Conservation (phyloP, 2,113 vertebrate species). For the Colius striatus region DNA sequence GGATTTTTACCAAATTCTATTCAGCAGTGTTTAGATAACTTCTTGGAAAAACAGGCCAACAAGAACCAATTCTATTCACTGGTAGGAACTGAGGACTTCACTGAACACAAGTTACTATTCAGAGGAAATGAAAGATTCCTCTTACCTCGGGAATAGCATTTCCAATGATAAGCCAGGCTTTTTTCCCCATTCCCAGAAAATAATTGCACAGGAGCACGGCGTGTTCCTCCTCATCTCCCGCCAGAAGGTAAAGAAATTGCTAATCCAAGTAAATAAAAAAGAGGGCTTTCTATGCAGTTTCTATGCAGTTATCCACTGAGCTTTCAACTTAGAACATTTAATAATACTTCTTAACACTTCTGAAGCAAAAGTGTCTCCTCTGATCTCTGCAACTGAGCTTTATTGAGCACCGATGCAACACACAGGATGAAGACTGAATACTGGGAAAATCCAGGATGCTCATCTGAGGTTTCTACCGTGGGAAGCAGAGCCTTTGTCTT, state of each 20-base stretch:
- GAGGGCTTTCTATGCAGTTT: not conserved
- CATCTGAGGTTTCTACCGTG: not conserved
- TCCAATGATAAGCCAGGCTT: constrained; percentile 91
- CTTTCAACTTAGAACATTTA: not conserved
- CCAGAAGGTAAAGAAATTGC: constrained; percentile 96
- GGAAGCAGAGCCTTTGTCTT: not conserved
- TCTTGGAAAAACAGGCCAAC: not conserved
- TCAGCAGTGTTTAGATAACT: not conserved
- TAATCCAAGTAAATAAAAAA: constrained; percentile 45
- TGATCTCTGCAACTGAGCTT: not conserved
- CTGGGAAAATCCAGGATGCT: not conserved
- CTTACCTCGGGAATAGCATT: constrained; percentile 93
- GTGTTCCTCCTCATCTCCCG: constrained; percentile 95
- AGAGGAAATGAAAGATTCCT: not conserved
- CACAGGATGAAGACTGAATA: not conserved
- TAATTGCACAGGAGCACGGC: constrained; percentile 94
- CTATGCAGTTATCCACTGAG: not conserved
- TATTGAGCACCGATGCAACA: not conserved
- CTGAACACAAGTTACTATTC: not conserved
- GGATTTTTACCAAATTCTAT: not conserved
- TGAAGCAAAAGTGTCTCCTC: not conserved
- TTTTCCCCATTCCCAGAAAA: constrained; percentile 92
- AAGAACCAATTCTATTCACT: not conserved
- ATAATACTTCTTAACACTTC: not conserved
- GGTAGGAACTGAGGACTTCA: not conserved